Evolutionary conservation across 2,797 vertebrate species (phyloP).

Genomic region (Crypturellus tataupa): DNA sequence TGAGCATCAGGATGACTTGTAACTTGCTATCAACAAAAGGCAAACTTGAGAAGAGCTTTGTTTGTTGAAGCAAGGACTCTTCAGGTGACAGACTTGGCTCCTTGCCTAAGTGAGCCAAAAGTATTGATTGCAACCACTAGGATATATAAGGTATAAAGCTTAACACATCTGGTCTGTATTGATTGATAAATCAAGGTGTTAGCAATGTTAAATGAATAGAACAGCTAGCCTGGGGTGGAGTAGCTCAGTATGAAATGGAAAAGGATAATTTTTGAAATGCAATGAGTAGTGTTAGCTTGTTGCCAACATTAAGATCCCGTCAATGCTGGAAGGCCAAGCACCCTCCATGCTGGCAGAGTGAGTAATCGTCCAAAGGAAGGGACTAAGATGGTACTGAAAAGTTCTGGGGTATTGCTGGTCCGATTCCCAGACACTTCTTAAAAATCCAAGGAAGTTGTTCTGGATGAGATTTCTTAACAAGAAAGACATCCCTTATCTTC

Average conservation of each 20-base stretch:
- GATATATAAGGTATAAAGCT: not conserved
- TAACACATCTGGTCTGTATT: not conserved
- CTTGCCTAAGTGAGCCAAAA: not conserved
- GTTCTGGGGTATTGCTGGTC: not conserved
- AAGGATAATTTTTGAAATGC: not conserved
- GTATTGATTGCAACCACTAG: not conserved
- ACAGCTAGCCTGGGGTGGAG: not conserved
- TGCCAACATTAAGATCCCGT: not conserved
- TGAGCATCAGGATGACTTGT: not conserved
- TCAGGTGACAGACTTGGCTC: slow-evolving; percentile 7
- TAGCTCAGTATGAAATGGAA: not conserved
- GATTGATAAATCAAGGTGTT: slow-evolving; percentile 27
- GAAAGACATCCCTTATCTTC: not conserved
- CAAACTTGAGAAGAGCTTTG: not conserved
- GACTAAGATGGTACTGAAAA: not conserved
- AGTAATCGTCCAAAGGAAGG: not conserved
- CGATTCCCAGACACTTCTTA: not conserved
- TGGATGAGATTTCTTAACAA: not conserved
- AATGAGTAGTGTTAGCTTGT: not conserved
- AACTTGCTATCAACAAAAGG: not conserved
- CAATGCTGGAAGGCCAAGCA: not conserved
- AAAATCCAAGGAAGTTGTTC: not conserved
- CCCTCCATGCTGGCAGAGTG: not conserved
- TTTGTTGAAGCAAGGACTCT: not conserved
- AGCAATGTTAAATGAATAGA: not conserved